Percentiles rank a stretch among this genome's conserved stretches.
Evolutionary conservation across 2,797 vertebrate species (phyloP).

Genomic region (Lemur catta): DNA sequence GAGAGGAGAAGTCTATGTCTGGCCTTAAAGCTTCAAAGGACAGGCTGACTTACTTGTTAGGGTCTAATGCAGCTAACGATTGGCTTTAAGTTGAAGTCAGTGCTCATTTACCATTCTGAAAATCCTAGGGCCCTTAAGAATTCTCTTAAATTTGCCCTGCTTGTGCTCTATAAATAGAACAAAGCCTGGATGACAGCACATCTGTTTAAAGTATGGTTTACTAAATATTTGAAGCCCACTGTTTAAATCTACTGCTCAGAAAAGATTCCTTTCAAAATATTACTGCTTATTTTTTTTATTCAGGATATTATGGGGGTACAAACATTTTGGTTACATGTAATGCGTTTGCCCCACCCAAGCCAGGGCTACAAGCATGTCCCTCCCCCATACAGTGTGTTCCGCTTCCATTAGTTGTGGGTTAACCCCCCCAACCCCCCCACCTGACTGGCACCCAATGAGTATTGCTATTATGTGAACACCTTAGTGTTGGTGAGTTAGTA

Average conservation of each 20-base stretch:
- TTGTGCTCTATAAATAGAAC: not conserved
- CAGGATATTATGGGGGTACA: too few relatives aligned
- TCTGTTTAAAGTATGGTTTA: not conserved
- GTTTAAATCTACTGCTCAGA: not conserved
- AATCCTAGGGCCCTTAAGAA: not conserved
- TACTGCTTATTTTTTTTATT: not conserved
- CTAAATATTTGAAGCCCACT: not conserved
- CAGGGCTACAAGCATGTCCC: too few relatives aligned
- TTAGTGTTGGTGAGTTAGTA: too few relatives aligned
- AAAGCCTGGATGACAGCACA: not conserved
- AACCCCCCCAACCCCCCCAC: too few relatives aligned
- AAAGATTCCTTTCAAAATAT: not conserved
- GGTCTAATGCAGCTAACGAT: not conserved
- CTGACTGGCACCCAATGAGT: too few relatives aligned
- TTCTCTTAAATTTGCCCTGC: not conserved
- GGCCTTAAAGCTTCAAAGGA: not conserved
- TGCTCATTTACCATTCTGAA: not conserved
- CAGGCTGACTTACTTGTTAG: not conserved
- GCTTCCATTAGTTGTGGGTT: too few relatives aligned
- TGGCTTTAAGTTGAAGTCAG: not conserved
- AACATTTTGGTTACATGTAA: too few relatives aligned
- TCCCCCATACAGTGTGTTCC: too few relatives aligned
- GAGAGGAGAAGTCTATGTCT: not conserved
- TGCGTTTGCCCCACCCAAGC: too few relatives aligned
- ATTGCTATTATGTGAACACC: too few relatives aligned